phyloP scores from a whole-genome alignment of 1,140 invertebrate species.

The Danaus plexippus region DNA sequence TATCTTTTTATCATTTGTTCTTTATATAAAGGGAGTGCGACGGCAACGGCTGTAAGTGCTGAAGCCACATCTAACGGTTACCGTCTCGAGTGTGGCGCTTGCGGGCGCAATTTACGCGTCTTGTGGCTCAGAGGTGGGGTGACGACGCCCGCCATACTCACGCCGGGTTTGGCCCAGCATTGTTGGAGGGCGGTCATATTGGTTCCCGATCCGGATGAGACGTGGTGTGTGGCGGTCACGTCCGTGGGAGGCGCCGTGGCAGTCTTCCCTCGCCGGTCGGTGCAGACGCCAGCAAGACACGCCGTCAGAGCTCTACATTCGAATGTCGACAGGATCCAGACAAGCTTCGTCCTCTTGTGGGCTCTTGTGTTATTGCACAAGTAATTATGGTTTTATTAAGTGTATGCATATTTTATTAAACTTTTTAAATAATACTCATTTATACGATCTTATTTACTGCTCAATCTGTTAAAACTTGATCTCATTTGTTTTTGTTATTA shows the following conservation, averaged over 20 bases:
- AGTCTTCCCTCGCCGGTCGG: conserved; percentile 41
- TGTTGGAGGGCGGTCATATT: conserved; percentile 48
- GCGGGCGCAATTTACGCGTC: conserved; percentile 45
- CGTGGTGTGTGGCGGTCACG: conserved; percentile 47
- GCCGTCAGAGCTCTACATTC: conserved; percentile 40
- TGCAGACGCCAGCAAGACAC: conserved; percentile 38
- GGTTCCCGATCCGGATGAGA: conserved; percentile 45
- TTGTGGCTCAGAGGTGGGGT: conserved; percentile 37
- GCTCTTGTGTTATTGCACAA: no score
- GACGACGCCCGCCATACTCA: conserved; percentile 31
- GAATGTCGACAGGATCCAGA: background rate
- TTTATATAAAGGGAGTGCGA: conserved; percentile 40
- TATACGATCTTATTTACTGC: no score
- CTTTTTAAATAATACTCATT: no score
- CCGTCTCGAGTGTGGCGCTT: conserved; percentile 54
- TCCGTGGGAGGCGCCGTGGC: conserved; percentile 39
- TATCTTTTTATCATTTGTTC: background rate
- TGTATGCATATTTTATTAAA: no score
- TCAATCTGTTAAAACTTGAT: no score
- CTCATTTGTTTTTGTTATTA: no score
- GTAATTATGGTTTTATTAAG: no score
- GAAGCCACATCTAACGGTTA: conserved; percentile 36
- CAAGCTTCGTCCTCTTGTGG: no score
- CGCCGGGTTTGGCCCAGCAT: conserved; percentile 41
- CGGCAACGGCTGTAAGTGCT: conserved; percentile 41